Conservation (phyloP, 2,797 vertebrate genomes). For the Anguilla marmorata region DNA sequence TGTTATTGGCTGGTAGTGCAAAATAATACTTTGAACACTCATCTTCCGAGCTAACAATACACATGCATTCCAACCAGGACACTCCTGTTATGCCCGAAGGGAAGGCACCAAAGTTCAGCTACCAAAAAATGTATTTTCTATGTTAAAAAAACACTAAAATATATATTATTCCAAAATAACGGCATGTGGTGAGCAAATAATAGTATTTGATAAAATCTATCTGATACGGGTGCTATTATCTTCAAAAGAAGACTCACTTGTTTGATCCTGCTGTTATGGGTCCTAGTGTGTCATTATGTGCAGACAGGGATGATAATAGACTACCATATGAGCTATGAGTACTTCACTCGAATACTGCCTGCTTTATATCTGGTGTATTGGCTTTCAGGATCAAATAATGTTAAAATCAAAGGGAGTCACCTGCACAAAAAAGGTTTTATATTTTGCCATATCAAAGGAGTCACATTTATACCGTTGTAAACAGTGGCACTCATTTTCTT, state of each 20-base stretch:
- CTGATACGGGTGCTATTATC: background rate
- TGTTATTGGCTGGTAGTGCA: background rate
- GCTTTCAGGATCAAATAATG: background rate
- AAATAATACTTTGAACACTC: conserved; percentile 11
- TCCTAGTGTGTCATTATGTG: background rate
- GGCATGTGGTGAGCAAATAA: background rate
- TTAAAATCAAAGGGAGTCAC: background rate
- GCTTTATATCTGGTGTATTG: background rate
- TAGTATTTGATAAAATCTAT: background rate
- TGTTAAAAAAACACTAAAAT: background rate
- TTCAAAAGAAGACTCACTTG: background rate
- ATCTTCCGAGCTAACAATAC: background rate
- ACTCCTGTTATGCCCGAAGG: background rate
- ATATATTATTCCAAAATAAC: background rate
- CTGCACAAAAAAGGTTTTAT: background rate
- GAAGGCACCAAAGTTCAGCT: background rate
- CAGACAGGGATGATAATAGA: background rate
- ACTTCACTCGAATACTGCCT: background rate
- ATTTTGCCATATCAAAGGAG: background rate
- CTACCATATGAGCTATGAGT: background rate
- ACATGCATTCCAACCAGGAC: background rate
- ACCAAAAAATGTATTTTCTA: background rate
- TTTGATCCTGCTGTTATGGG: conserved; percentile 6
- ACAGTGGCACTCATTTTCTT: background rate
- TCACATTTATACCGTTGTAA: background rate